Evolutionary conservation across 2,113 vertebrate genomes (phyloP), one percentile per base, ranked within the genome.

Genomic region (Psittacus erithacus): DNA sequence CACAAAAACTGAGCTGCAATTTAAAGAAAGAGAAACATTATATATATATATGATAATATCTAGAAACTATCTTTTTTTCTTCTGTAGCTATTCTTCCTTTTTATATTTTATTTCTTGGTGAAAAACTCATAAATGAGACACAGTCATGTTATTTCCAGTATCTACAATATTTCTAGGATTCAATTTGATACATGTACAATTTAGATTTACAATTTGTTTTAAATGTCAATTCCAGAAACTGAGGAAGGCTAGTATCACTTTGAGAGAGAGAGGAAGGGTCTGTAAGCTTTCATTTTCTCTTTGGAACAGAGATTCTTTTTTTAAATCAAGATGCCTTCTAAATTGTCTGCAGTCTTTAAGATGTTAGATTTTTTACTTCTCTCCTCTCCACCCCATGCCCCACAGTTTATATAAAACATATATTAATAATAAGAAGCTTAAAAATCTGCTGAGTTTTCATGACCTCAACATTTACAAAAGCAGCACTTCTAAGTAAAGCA

Each of bases 1-100:
- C 75, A 93, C 8, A 86, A 95, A 92, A 94, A 78, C 52, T 82
- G 57, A 95, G 47, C 41, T 85, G 52, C 24, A 87, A 93, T 94
- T 95, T 43, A 91, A 92, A 83, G 19, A 70, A 84, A 35, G 44
- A 84, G 17, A 75, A 92, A 25, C 2, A 38, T 69, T 71, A 68
- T 71, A 24, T 89, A 44, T 46, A 44, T 43, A 67, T 14, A 4
- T 82, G 74, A 78, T 94, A 84, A 43, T 47, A 95, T 71, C 89
- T 73, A 82, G 59, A 68, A 76, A 47, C 8, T 86, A 6, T 23
- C 82, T 88, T 38, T 11, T 25, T 46, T 60, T 70, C 16, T 13
- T 13, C 33, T n/a, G 41, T 63, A 93, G 10, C 6, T 31, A 22
- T 46, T 86, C 31, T 84, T 57, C 6, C n/a, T 55, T 87, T 27